Conservation (phyloP, 2,888 invertebrate genomes). For the Chalcosyrphus nemorum region DNA sequence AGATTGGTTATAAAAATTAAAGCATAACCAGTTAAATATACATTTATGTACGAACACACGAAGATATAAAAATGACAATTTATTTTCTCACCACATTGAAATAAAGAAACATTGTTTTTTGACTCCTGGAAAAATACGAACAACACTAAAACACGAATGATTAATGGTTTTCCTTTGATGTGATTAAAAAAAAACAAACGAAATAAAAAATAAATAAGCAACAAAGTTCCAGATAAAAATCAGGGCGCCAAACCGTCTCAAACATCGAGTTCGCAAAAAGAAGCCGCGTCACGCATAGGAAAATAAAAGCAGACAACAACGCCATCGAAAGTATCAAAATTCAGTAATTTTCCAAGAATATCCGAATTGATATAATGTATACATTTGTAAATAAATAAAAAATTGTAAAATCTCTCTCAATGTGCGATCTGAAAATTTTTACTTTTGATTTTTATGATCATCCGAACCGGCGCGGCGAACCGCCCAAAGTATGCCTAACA, state of each 20-base stretch:
- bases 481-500: neutral
- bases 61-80: neutral
- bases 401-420: slow-evolving; percentile 10
- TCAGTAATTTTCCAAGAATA: slow-evolving; percentile 60
- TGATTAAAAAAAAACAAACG: slow-evolving; percentile 18
- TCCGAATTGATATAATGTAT: slow-evolving; percentile 31
- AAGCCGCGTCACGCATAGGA: slow-evolving; percentile 29
- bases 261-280: slow-evolving; percentile 22
- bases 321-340: slow-evolving; percentile 33
- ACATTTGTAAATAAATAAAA: slow-evolving; percentile 56
- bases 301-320: slow-evolving; percentile 28
- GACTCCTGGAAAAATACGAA: slow-evolving; percentile 26
- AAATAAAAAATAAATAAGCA: slow-evolving; percentile 27
- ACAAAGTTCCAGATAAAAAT: slow-evolving; percentile 38
- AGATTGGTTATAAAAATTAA: slow-evolving; percentile 30
- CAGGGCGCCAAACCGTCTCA: slow-evolving; percentile 70
- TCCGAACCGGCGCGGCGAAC: slow-evolving; percentile 11
- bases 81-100: neutral
- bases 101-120: neutral
- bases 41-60: too few relatives aligned
- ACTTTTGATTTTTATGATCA: slow-evolving; percentile 61
- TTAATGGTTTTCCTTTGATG: slow-evolving; percentile 62
- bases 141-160: slow-evolving; percentile 34
- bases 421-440: slow-evolving; percentile 36
- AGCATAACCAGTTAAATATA: slow-evolving; percentile 10